Percentiles rank a stretch among this genome's conserved stretches.
Conservation (phyloP, 2,113 vertebrate species). For the Nycticryphes semicollaris region DNA sequence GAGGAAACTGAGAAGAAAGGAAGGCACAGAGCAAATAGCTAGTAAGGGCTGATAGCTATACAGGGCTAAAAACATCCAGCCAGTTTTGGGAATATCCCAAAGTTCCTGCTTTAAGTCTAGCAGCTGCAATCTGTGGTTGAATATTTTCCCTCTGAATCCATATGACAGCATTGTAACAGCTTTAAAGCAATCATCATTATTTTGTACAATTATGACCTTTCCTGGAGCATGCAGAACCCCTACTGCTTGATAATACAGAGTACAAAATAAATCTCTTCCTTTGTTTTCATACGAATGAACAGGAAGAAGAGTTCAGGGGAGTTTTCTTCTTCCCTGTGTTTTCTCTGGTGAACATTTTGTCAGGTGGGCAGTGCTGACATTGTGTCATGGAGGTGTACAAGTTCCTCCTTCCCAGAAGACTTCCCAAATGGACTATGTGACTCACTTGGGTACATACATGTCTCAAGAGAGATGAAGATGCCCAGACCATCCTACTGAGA, state of each 20-base stretch:
- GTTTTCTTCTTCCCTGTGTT: background rate
- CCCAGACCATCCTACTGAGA: background rate
- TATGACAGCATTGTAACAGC: background rate
- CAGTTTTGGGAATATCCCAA: background rate
- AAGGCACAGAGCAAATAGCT: background rate
- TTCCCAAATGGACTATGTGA: background rate
- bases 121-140: constrained; percentile 5
- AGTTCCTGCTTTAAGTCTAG: background rate
- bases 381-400: background rate
- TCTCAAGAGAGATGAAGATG: background rate
- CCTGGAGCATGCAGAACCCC: background rate
- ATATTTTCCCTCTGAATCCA: constrained; percentile 32
- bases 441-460: background rate
- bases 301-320: background rate
- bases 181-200: background rate
- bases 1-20: background rate
- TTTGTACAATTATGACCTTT: background rate
- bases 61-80: background rate
- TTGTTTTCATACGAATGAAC: background rate
- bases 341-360: background rate
- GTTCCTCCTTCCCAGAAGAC: background rate
- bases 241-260: background rate
- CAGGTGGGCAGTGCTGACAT: background rate
- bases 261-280: background rate
- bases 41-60: background rate